A percentile compares a stretch with the other conserved stretches of the same genome.
Conservation (phyloP, 2,113 vertebrate genomes). For the Syngnathus typhle region DNA sequence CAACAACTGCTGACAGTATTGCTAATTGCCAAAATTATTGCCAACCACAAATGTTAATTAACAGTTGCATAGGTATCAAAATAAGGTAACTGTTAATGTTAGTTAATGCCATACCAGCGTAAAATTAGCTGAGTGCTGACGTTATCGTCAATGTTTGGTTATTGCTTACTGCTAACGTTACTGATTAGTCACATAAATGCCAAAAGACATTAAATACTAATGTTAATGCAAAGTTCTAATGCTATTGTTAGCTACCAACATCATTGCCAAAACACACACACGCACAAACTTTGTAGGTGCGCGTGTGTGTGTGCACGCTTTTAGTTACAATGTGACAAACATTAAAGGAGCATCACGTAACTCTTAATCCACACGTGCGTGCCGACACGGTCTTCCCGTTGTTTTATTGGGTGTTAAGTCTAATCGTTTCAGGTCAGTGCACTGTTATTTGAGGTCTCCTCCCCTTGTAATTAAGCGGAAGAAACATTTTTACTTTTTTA, state of each 20-base stretch:
- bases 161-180: not conserved
- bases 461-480: not conserved
- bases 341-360: not conserved
- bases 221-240: no score
- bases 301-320: not conserved
- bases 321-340: not conserved
- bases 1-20: not conserved
- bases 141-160: not conserved
- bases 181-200: no score
- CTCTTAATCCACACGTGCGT: no score
- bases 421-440: not conserved
- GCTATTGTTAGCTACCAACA: no score
- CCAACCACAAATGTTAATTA: no score
- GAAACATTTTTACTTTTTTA: not conserved
- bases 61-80: no score
- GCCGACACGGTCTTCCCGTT: not conserved
- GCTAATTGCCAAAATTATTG: not conserved
- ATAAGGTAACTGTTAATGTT: not conserved
- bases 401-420: not conserved
- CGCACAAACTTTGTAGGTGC: no score
- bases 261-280: no score
- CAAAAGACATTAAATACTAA: no score
- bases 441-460: no score
- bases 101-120: not conserved
- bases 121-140: not conserved